Percentiles rank a stretch among this genome's conserved stretches.
phyloP scores from a whole-genome alignment of 2,113 vertebrate genomes.

The Lucifuga dentata region DNA sequence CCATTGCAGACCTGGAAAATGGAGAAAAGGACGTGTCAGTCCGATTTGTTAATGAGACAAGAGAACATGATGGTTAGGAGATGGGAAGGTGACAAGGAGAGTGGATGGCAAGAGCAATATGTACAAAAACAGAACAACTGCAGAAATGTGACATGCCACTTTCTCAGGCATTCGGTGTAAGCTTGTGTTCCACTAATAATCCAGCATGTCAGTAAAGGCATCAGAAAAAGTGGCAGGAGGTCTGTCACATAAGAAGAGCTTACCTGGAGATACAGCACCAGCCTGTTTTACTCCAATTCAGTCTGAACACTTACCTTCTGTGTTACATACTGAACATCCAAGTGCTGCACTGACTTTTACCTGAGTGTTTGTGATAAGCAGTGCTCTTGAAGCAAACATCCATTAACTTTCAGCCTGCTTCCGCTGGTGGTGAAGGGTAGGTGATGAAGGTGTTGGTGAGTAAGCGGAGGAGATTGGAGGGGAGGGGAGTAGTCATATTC shows the following conservation, averaged over 20 bases:
- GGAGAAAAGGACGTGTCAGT: conserved; percentile 37
- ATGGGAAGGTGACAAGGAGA: conserved; percentile 74
- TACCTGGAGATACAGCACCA: conserved; percentile 62
- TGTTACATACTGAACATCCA: conserved; percentile 46
- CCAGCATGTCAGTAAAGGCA: conserved; percentile 67
- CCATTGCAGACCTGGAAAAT: conserved; percentile 48
- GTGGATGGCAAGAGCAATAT: conserved; percentile 66
- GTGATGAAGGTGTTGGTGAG: conserved; percentile 73
- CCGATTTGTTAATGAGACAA: conserved; percentile 42
- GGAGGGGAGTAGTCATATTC: conserved; percentile 58
- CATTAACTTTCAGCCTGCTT: conserved; percentile 74
- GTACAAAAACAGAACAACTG: conserved; percentile 57
- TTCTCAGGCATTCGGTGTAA: conserved; percentile 63
- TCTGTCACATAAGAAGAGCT: conserved; percentile 66
- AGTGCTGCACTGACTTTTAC: conserved; percentile 77
- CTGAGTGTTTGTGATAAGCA: conserved; percentile 80
- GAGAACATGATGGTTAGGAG: conserved; percentile 63
- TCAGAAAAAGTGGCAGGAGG: conserved; percentile 64
- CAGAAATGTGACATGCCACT: conserved; percentile 76
- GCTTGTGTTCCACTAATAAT: conserved; percentile 63
- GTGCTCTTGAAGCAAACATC: conserved; percentile 78
- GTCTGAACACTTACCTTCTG: conserved; percentile 78
- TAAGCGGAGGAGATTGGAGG: conserved; percentile 70
- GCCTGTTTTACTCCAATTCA: conserved; percentile 37
- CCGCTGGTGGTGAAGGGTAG: conserved; percentile 77